Base-by-base conservation (phyloP, 2,888 invertebrate species). In the Lacanobia oleracea region DNA sequence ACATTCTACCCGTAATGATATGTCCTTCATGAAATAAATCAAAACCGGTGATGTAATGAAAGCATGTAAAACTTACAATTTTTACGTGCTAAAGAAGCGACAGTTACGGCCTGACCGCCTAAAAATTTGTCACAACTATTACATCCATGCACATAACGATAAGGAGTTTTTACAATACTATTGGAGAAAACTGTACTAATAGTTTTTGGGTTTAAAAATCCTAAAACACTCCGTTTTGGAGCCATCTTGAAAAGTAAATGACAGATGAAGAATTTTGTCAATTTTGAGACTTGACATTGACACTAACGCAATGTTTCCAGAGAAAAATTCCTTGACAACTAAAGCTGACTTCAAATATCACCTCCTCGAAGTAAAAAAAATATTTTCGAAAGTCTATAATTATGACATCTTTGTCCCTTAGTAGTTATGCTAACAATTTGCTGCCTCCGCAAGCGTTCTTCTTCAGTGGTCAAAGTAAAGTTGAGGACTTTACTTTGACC, bases 151-250 rank as follows among this genome's bases (percentile, higher is more conserved):
- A 96, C 85, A 79, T 94, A 95, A 85, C 96, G 94, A 86, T 94
- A 94, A 23, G 96, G 91, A 83, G 94, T 91, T 92, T 95, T 96
- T 69, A 94, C 93, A 84, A 96, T 90, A 89, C 94, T 95, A 84
- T 93, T 95, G 80, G 92, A 93, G 88, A 96, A 94, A 87, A 96
- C 93, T 76, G 95, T 93, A 91, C 94, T 95, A 87, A 97, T 89
- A 84, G 96, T 96, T 95, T 96, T 97, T 80, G 95, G 94, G 90
- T 95, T 96, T 86, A 97, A 96, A 94, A 97, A 95, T 87, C 97
- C 96, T 87, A 97, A 93, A 91, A 97, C 93, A 94, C 95, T 96
- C 94, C 97, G 96, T 79, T 96, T 96, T 85, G 96, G 96, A 93
- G 97, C 97, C 97, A 97, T 97, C 92, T 95, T 96, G 87, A 87